phyloP scores from a whole-genome alignment of 1,140 invertebrate species.

The Diachasma alloeum region DNA sequence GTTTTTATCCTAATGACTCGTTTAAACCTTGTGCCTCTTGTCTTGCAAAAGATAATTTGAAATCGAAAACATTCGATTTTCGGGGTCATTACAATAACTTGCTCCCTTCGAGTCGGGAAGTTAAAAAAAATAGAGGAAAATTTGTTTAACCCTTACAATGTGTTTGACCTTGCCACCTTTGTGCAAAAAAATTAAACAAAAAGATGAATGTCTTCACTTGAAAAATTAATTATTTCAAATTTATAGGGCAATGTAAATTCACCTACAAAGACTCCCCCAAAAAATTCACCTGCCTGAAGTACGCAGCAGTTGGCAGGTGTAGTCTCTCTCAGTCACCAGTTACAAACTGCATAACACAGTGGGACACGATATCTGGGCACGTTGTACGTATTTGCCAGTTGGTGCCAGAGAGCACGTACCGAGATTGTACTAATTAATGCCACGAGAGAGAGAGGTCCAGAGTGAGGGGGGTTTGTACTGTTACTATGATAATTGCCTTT shows the following conservation, averaged over 20 bases:
- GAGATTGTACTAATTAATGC: slow-evolving; percentile 52
- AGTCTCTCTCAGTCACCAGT: not conserved
- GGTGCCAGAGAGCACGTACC: slow-evolving; percentile 29
- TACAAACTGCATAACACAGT: slow-evolving; percentile 28
- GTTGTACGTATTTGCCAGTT: slow-evolving; percentile 7
- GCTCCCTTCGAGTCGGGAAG: too few species aligned
- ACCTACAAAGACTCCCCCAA: not conserved
- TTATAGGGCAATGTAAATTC: not conserved
- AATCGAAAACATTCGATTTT: too few species aligned
- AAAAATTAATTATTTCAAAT: not conserved
- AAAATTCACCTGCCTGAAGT: not conserved
- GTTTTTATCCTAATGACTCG: too few species aligned
- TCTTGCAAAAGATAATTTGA: too few species aligned
- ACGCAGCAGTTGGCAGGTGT: not conserved
- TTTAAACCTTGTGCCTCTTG: too few species aligned
- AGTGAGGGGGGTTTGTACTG: slow-evolving; percentile 38
- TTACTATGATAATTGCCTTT: slow-evolving; percentile 51
- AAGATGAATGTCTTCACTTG: too few species aligned
- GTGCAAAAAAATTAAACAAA: too few species aligned
- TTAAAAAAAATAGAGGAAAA: too few species aligned
- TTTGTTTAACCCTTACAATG: too few species aligned
- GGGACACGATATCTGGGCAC: slow-evolving; percentile 30
- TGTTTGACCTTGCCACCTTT: not conserved
- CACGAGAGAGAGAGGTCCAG: slow-evolving; percentile 36
- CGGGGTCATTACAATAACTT: too few species aligned